phyloP scores from a whole-genome alignment of 2,888 invertebrate genomes.

The Ectropis crepuscularia region DNA sequence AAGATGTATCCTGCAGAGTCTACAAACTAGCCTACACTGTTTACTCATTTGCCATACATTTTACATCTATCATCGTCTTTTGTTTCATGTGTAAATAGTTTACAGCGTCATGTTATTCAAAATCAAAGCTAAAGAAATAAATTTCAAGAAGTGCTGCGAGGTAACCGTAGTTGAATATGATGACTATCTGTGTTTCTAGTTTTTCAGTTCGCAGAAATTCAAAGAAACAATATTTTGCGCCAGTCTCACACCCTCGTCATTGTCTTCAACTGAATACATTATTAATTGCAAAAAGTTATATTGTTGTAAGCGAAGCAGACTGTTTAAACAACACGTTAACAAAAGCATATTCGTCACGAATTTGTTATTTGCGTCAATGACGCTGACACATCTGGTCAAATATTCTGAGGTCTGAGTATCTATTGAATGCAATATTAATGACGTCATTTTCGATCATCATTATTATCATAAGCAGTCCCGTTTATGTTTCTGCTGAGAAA shows the following conservation, averaged over 20 bases:
- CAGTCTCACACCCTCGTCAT: neutral
- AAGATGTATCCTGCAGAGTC: too few species aligned
- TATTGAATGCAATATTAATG: slow-evolving; percentile 4
- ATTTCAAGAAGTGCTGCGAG: too few species aligned
- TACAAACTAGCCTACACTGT: too few species aligned
- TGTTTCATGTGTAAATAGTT: too few species aligned
- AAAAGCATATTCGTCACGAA: slow-evolving; percentile 17
- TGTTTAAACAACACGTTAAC: slow-evolving; percentile 25
- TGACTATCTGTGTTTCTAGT: neutral
- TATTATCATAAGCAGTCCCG: too few species aligned
- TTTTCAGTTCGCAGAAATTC: neutral
- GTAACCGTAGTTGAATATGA: too few species aligned
- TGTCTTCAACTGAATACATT: slow-evolving; percentile 25
- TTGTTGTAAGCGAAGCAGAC: slow-evolving; percentile 17
- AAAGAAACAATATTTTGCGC: slow-evolving; percentile 6
- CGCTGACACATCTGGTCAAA: slow-evolving; percentile 31
- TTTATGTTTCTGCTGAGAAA: too few species aligned
- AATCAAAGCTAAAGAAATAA: too few species aligned
- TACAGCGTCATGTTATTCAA: too few species aligned
- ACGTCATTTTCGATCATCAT: neutral
- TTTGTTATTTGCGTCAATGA: slow-evolving; percentile 25
- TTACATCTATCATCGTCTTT: too few species aligned
- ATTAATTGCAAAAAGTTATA: slow-evolving; percentile 28
- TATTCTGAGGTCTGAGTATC: slow-evolving; percentile 2
- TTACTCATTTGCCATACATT: too few species aligned